Evolutionary conservation across 2,113 vertebrate species (phyloP).

Genomic region (Psettodes erumei): DNA sequence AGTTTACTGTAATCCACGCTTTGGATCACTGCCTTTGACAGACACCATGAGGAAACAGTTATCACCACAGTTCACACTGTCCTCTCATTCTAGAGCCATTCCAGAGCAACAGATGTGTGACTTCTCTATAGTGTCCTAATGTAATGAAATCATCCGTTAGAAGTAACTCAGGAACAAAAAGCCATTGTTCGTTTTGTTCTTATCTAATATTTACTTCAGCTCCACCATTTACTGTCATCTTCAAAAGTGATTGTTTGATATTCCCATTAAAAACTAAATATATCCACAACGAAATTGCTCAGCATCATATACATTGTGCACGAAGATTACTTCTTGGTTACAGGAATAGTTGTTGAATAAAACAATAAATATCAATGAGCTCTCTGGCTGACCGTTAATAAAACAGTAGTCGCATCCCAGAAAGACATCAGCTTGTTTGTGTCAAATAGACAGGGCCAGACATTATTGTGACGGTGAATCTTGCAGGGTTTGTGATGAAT

Average conservation of each 20-base stretch:
- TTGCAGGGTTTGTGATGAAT: too few species aligned
- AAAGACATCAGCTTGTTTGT: too few species aligned
- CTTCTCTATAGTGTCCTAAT: neutral
- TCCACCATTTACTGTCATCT: neutral
- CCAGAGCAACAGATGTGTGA: neutral
- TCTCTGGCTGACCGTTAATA: too few species aligned
- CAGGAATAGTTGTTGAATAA: neutral
- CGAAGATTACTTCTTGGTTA: neutral
- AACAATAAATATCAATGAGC: too few species aligned
- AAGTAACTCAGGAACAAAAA: neutral
- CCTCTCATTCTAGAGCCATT: neutral
- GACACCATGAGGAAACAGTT: constrained; percentile 33
- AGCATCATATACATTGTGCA: neutral
- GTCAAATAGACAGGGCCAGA: too few species aligned
- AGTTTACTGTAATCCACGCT: constrained; percentile 30
- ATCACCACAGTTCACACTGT: constrained; percentile 26
- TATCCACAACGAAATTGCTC: neutral
- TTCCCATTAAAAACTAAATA: neutral
- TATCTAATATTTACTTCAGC: neutral
- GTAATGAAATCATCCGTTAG: neutral
- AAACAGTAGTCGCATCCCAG: too few species aligned
- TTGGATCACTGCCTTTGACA: constrained; percentile 5
- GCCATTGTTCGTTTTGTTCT: neutral
- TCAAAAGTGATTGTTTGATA: neutral
- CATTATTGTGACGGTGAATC: too few species aligned